phyloP scores from a whole-genome alignment of 2,113 vertebrate species.

The Mobula hypostoma region DNA sequence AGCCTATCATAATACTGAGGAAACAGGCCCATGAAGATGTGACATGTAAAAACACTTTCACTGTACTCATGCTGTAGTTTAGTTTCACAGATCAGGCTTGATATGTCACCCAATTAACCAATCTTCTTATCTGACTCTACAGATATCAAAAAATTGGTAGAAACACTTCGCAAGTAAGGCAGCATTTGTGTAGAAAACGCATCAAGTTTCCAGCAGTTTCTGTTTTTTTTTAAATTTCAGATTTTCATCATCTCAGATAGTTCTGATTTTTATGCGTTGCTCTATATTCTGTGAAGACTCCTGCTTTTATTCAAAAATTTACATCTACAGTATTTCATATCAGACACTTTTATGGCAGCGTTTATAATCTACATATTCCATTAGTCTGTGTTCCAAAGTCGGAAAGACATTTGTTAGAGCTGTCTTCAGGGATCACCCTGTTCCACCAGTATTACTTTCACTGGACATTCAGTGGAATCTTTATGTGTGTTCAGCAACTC shows the following conservation, averaged over 20 bases:
- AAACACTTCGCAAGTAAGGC: no score
- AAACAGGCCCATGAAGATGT: no score
- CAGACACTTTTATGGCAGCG: background rate
- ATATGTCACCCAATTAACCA: background rate
- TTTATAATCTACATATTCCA: background rate
- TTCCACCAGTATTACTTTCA: background rate
- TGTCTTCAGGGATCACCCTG: background rate
- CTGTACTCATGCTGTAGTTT: background rate
- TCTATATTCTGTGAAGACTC: background rate
- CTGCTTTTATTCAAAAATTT: background rate
- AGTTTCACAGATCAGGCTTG: background rate
- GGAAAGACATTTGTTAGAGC: background rate
- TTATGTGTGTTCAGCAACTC: no score
- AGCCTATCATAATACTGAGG: background rate
- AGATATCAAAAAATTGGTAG: no score
- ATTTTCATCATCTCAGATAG: no score
- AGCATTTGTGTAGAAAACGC: no score
- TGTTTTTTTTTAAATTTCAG: no score
- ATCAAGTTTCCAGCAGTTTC: no score
- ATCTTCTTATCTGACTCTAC: background rate
- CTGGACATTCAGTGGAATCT: background rate
- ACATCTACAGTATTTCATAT: background rate
- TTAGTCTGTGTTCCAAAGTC: background rate
- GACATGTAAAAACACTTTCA: background rate
- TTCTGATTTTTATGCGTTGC: no score